Evolutionary conservation across 2,888 invertebrate species (phyloP).

Genomic region (Galeruca laticollis): DNA sequence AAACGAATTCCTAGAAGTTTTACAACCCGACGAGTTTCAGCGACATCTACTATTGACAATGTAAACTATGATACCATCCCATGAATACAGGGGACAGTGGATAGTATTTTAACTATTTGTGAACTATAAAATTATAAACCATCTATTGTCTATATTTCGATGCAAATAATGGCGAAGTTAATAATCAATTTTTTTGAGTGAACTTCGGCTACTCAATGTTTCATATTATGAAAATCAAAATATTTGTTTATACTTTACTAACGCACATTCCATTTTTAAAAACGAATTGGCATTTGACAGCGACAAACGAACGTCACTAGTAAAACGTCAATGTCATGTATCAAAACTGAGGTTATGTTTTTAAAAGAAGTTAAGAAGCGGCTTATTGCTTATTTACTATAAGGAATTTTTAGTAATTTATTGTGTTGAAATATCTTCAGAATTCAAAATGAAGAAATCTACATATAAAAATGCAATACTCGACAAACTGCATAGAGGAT

Average conservation of each 20-base stretch:
- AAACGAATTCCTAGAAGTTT: conserved; percentile 49
- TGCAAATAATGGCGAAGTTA: too few species aligned
- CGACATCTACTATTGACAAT: conserved; percentile 42
- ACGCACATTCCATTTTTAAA: not conserved
- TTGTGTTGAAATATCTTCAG: not conserved
- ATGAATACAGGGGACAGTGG: not conserved
- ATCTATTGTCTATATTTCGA: too few species aligned
- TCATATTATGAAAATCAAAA: too few species aligned
- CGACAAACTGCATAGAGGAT: conserved; percentile 70
- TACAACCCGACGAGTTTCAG: conserved; percentile 39
- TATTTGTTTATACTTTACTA: not conserved
- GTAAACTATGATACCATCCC: conserved; percentile 24
- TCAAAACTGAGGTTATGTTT: conserved; percentile 8
- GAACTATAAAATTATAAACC: too few species aligned
- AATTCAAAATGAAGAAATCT: conserved; percentile 61
- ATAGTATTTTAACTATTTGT: not conserved
- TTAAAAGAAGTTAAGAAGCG: conserved; percentile 1
- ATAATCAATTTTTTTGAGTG: too few species aligned
- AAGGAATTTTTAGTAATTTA: not conserved
- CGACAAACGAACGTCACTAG: not conserved
- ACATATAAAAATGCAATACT: conserved; percentile 62
- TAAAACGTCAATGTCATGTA: conserved; percentile 1
- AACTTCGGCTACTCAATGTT: too few species aligned
- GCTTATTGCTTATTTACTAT: not conserved
- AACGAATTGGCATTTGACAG: not conserved